Evolutionary conservation across 2,888 invertebrate species (phyloP).

Genomic region (Margaritifera margaritifera): DNA sequence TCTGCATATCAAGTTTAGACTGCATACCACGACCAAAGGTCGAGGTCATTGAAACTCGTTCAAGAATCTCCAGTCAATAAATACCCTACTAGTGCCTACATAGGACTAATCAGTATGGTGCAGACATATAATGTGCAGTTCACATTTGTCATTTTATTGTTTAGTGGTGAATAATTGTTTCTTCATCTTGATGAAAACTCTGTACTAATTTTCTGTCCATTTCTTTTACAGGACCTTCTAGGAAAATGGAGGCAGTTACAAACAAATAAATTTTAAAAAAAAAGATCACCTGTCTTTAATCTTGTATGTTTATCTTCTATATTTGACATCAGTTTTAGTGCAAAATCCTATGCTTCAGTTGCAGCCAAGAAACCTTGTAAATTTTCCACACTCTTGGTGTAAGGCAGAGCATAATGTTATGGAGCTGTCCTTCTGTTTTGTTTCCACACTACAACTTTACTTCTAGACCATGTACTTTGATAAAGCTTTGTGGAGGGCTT

Average conservation of each 20-base stretch:
- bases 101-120: background rate
- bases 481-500: too few species aligned
- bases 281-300: background rate
- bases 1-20: too few species aligned
- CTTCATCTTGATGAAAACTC: background rate
- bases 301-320: background rate
- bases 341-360: background rate
- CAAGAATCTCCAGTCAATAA: too few species aligned
- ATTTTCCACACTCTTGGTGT: too few species aligned
- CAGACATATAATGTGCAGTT: background rate
- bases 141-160: background rate
- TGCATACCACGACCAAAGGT: too few species aligned
- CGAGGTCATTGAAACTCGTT: too few species aligned
- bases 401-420: too few species aligned
- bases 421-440: too few species aligned
- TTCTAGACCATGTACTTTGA: too few species aligned
- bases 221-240: slow-evolving; percentile 41
- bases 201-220: background rate
- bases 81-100: too few species aligned
- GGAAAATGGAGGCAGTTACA: slow-evolving; percentile 5
- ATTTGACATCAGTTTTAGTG: background rate
- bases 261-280: slow-evolving; percentile 11
- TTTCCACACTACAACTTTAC: too few species aligned
- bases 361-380: too few species aligned
- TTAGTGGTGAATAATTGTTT: background rate